These are phyloP conservation scores for Tanypteryx hageni DNA, from an alignment of 2,888 invertebrate species.

Conservation along the genomic window DNA sequence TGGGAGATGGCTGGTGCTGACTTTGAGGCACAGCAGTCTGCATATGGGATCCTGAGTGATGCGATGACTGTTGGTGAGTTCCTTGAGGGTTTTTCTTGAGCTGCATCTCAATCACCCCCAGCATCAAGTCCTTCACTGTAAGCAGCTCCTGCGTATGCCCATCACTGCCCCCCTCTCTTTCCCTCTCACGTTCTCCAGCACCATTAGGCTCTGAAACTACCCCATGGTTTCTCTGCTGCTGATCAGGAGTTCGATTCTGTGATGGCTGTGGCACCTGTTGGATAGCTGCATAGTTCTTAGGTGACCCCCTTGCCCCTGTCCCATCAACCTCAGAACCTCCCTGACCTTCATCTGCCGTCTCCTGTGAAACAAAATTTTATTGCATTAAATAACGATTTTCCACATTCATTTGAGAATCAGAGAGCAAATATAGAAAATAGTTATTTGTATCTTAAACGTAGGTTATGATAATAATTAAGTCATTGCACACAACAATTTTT, in stretches of 20 bases:
- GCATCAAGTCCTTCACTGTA: conserved; percentile 86
- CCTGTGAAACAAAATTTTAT: conserved; percentile 72
- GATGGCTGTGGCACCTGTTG: conserved; percentile 76
- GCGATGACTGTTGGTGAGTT: conserved; percentile 71
- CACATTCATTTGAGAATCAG: no score
- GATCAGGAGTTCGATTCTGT: conserved; percentile 73
- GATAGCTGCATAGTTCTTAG: conserved; percentile 73
- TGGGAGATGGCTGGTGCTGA: conserved; percentile 77
- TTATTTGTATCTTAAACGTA: no score
- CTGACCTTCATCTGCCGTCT: conserved; percentile 92
- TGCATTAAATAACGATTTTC: not conserved
- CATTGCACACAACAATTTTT: no score
- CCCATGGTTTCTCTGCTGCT: conserved; percentile 69
- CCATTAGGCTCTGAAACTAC: conserved; percentile 72
- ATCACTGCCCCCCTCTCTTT: conserved; percentile 7
- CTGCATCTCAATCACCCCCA: conserved; percentile 89
- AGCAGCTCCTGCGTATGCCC: conserved; percentile 26
- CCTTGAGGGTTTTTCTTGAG: conserved; percentile 81
- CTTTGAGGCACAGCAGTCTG: conserved; percentile 67
- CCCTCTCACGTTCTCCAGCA: conserved; percentile 72
- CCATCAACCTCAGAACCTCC: conserved; percentile 74
- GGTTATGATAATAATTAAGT: no score
- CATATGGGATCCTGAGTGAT: conserved; percentile 69
- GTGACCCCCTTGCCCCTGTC: conserved; percentile 71
- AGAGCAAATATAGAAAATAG: no score